These are phyloP conservation scores for Cliona cf. orientalis DNA, from an alignment of 37 sponge, comb jelly and placozoan genomes.

Conservation along the genomic window DNA sequence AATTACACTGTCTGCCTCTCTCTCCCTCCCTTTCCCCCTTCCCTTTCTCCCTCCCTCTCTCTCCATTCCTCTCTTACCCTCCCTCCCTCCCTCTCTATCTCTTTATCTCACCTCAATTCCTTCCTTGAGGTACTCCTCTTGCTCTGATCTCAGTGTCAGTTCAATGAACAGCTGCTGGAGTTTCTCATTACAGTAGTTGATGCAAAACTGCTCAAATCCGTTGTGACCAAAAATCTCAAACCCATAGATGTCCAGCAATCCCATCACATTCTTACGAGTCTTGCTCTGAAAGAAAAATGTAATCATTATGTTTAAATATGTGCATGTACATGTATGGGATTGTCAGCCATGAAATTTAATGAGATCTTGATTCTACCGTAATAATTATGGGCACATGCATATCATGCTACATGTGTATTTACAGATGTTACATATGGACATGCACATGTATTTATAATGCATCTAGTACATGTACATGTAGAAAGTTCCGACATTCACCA, in stretches of 20 bases:
- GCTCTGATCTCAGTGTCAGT: slow-evolving; percentile 81
- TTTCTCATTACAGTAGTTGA: slow-evolving; percentile 94
- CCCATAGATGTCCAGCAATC: slow-evolving; percentile 87
- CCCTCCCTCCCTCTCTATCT: not conserved
- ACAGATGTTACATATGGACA: not conserved
- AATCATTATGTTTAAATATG: slow-evolving; percentile 2
- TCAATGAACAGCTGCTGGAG: slow-evolving; percentile 91
- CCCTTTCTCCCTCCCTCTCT: not conserved
- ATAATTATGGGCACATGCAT: too few relatives aligned
- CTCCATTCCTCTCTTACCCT: not conserved
- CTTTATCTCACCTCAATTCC: slow-evolving; percentile 70
- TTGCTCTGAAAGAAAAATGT: slow-evolving; percentile 43
- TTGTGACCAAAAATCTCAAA: slow-evolving; percentile 84
- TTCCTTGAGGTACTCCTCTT: slow-evolving; percentile 83
- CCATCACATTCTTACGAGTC: slow-evolving; percentile 58
- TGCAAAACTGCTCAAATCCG: slow-evolving; percentile 91
- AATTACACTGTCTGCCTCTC: not conserved
- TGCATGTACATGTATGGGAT: too few relatives aligned
- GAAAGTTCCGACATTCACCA: too few relatives aligned
- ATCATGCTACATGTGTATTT: not conserved
- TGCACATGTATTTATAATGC: not conserved
- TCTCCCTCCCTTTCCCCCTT: not conserved
- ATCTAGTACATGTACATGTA: too few relatives aligned
- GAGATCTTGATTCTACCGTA: not conserved
- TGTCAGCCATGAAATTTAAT: not conserved